These are phyloP conservation scores for Amblyjoppa proteus DNA, from an alignment of 2,888 invertebrate species.

Conservation along the genomic window DNA sequence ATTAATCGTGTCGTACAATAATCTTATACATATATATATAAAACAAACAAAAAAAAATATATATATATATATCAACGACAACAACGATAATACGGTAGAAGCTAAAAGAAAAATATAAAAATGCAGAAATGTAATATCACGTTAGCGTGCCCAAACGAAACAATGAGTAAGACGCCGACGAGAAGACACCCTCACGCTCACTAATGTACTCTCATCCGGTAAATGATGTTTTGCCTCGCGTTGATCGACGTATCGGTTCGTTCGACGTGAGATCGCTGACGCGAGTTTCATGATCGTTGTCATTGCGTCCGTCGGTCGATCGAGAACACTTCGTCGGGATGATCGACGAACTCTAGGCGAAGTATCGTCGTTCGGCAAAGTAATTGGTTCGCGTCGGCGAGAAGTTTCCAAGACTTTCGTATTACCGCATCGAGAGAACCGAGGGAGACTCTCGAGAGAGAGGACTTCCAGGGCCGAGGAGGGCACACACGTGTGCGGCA, in stretches of 20 bases:
- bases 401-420: neutral
- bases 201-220: neutral
- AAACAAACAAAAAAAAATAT: neutral
- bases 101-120: neutral
- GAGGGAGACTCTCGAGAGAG: neutral
- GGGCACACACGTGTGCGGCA: slow-evolving; percentile 39
- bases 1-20: neutral
- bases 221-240: neutral
- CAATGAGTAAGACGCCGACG: neutral
- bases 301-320: neutral
- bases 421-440: neutral
- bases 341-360: neutral
- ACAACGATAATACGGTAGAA: neutral
- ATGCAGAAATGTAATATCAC: neutral
- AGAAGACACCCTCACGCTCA: neutral
- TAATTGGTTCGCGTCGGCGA: neutral
- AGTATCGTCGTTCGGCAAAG: neutral
- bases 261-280: neutral
- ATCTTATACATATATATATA: neutral
- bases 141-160: neutral
- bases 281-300: neutral
- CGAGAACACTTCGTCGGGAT: neutral
- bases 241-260: neutral
- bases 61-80: neutral
- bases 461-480: neutral